phyloP scores from a whole-genome alignment of 2,888 invertebrate genomes.

The Isotomurus palustris region DNA sequence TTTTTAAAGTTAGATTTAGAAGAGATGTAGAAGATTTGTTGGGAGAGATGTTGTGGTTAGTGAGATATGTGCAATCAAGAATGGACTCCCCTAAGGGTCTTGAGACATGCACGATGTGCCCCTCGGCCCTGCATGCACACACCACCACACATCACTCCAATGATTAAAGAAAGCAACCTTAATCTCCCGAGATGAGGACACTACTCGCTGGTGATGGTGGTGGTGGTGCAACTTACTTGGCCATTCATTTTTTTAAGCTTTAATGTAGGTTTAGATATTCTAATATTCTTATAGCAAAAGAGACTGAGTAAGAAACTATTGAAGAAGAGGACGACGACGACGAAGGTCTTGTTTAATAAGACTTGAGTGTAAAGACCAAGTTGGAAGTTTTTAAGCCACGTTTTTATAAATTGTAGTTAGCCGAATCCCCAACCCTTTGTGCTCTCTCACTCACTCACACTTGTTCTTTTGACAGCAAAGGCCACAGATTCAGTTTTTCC shows the following conservation, averaged over 20 bases:
- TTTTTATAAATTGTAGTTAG: not conserved
- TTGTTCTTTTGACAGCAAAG: constrained; percentile 13
- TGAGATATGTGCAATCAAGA: constrained; percentile 43
- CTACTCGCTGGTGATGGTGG: too few species aligned
- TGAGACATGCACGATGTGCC: constrained; percentile 39
- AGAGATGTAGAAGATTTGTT: constrained; percentile 6
- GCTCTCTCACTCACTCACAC: constrained; percentile 8
- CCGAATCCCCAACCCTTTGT: constrained; percentile 6
- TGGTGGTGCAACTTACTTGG: too few species aligned
- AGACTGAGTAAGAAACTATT: too few species aligned
- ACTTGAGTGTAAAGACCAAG: constrained; percentile 5
- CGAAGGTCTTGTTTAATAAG: constrained; percentile 1
- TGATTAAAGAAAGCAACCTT: too few species aligned
- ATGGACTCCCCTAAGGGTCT: constrained; percentile 38
- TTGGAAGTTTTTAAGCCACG: not conserved
- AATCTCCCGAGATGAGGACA: too few species aligned
- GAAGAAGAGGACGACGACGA: too few species aligned
- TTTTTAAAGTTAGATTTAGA: constrained; percentile 7
- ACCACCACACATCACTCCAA: too few species aligned
- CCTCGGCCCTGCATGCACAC: constrained; percentile 36
- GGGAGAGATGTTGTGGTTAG: constrained; percentile 34
- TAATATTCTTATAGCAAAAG: too few species aligned
- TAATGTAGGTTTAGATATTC: too few species aligned
- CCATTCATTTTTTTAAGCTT: too few species aligned
- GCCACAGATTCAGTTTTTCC: constrained; percentile 17